Evolutionary conservation across 2,888 invertebrate genomes (phyloP).

Genomic region (Dicyrtomina minuta): DNA sequence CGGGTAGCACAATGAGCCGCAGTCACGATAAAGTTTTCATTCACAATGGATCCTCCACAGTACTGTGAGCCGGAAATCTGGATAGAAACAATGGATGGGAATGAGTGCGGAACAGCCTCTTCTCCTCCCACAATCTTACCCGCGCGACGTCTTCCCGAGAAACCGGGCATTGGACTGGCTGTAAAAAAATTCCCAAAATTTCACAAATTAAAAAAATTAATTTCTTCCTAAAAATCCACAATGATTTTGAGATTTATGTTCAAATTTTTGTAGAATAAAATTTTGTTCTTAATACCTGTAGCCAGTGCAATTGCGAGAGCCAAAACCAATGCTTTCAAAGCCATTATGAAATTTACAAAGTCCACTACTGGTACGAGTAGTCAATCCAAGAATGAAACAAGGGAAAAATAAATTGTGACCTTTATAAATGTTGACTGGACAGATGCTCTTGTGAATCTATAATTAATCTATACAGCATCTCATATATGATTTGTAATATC

Average conservation of each 20-base stretch:
- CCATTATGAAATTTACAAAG: not conserved
- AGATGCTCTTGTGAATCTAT: no score
- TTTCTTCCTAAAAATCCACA: no score
- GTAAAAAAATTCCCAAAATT: not conserved
- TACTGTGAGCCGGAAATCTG: constrained; percentile 12
- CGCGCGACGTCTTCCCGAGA: not conserved
- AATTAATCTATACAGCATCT: no score
- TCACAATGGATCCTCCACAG: constrained; percentile 27
- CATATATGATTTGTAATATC: no score
- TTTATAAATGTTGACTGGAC: no score
- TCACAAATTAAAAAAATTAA: no score
- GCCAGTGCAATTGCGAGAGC: constrained; percentile 10
- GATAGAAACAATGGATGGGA: constrained; percentile 20
- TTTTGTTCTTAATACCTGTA: not conserved
- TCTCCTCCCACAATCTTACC: constrained; percentile 23
- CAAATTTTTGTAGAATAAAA: not conserved
- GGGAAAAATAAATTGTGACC: no score
- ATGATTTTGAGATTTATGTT: no score
- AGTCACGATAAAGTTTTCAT: not conserved
- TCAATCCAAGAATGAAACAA: no score
- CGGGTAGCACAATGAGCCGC: constrained; percentile 29
- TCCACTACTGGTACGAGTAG: no score
- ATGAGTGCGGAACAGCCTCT: constrained; percentile 10
- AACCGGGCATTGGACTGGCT: not conserved
- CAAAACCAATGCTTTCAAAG: constrained; percentile 7